Conservation (phyloP, 2,113 vertebrate species). For the Scartelaos histophorus region DNA sequence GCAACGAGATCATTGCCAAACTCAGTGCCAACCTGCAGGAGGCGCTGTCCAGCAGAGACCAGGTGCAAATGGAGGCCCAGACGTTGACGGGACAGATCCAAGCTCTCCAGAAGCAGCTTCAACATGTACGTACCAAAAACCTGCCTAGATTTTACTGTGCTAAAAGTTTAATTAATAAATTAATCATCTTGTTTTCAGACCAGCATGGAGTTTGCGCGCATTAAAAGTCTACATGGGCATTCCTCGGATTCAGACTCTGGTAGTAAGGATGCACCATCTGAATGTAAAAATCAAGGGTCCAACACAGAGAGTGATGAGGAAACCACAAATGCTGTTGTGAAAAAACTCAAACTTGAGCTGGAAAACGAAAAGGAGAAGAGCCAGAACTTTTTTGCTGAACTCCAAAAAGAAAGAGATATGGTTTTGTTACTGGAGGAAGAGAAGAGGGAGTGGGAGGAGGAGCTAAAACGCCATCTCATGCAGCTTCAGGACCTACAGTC, state of each 20-base stretch:
- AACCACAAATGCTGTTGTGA: conserved; percentile 40
- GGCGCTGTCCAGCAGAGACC: conserved; percentile 67
- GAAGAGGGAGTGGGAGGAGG: conserved; percentile 58
- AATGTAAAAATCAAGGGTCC: conserved; percentile 43
- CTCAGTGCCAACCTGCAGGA: conserved; percentile 80
- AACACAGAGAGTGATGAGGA: conserved; percentile 32
- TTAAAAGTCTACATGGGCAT: conserved; percentile 63
- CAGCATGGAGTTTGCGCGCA: conserved; percentile 72
- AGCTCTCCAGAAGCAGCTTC: conserved; percentile 79
- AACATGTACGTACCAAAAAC: conserved; percentile 70
- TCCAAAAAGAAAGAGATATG: conserved; percentile 59
- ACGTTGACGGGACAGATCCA: conserved; percentile 74
- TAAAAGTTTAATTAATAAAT: neutral
- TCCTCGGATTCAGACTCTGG: conserved; percentile 56
- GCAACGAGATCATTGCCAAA: conserved; percentile 81
- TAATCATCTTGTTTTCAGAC: conserved; percentile 61
- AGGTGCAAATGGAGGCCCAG: conserved; percentile 78
- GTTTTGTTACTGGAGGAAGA: conserved; percentile 72
- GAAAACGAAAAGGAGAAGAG: conserved; percentile 60
- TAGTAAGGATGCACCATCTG: conserved; percentile 53
- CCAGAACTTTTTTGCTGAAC: conserved; percentile 47
- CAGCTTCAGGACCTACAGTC: conserved; percentile 67
- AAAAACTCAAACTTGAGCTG: conserved; percentile 67
- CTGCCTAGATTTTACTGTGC: neutral
- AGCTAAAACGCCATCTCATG: conserved; percentile 63